Evolutionary conservation across 2,797 vertebrate genomes (phyloP).

Genomic region (Numenius phaeopus): DNA sequence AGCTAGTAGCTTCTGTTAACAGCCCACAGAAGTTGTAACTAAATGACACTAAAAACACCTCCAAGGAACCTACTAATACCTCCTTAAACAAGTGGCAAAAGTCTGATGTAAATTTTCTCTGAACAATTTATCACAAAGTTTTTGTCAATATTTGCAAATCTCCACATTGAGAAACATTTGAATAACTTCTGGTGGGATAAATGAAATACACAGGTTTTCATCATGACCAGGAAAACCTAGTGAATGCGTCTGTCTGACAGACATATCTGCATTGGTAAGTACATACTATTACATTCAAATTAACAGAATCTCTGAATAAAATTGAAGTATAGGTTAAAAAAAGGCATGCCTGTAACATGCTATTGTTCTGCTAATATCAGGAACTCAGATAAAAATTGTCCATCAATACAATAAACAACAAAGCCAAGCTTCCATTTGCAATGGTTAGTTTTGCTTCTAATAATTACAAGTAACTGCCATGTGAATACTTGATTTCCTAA

Average conservation of each 20-base stretch:
- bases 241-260: not conserved
- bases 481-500: not conserved
- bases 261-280: not conserved
- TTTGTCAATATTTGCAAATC: not conserved
- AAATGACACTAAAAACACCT: not conserved
- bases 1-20: not conserved
- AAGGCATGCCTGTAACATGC: not conserved
- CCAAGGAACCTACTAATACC: not conserved
- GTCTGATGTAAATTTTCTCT: not conserved
- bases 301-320: not conserved
- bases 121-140: not conserved
- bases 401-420: not conserved
- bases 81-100: not conserved
- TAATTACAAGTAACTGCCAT: not conserved
- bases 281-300: not conserved
- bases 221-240: not conserved
- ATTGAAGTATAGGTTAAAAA: not conserved
- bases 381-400: not conserved
- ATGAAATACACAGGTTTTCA: not conserved
- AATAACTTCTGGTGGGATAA: not conserved
- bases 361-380: not conserved
- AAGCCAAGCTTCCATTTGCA: not conserved
- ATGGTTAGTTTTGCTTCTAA: not conserved
- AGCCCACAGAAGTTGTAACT: not conserved
- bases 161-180: fast-evolving